Base-by-base conservation (phyloP, 1,140 invertebrate species). In the Drosophila mojavensis region DNA sequence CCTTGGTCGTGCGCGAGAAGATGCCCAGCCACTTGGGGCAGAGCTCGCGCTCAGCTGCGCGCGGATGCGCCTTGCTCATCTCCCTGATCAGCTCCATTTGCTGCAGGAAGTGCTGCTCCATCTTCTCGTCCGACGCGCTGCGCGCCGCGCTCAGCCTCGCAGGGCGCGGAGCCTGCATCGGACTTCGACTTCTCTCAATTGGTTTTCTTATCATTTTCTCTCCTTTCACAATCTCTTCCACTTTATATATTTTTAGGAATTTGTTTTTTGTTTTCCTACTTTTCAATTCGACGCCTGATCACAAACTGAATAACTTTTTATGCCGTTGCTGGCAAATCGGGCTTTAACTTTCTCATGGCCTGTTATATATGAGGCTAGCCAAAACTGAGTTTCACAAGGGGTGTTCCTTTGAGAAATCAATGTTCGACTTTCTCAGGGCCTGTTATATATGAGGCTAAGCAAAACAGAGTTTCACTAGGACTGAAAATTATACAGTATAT, bases 1-100 rank as follows among this genome's bases (percentile, higher is more conserved):
- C 72, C 28, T 54, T 70, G 15, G 15, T 33, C 15, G 45, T 47
- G 3, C 56, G 48, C 28, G 11, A 2, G 3, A 78, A 64, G 24
- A 75, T 43, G 3, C 20, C n/a, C 24, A 75, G 39, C 75, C 75
- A 78, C 17, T 65, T 65, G 3, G 26, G 6, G 9, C 66, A 61
- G 26, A 78, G 39, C 11, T n/a, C 9, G 9, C 33, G 10, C 9
- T 45, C 33, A 4, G 3, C 24, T 4, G 11, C 3, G 0, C 4
- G 9, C 0, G 3, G 7, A 10, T 33, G 20, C 0, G 1, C 1
- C 2, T 15, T 2, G 1, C 11, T 53, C 7, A 74, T 9, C 13
- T 67, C 48, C 0, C 47, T 45, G 7, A 69, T 48, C 0, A 48
- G 0, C 2, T 64, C 61, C n/a, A 65, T 24, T 15, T 75, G 47